phyloP scores from a whole-genome alignment of 2,113 vertebrate species.

The Heliornis fulica region DNA sequence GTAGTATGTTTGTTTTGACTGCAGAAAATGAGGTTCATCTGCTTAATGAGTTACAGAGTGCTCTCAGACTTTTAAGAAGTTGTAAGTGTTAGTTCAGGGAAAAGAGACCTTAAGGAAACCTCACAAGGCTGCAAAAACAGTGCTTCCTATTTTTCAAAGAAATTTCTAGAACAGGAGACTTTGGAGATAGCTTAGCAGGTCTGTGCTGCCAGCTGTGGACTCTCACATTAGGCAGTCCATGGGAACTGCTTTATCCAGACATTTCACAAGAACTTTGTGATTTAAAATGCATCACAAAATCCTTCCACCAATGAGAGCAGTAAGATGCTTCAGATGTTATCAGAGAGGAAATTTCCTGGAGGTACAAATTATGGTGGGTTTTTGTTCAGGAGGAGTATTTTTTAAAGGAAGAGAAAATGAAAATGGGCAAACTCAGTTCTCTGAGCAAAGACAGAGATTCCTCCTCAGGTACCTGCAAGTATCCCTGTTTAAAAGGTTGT shows the following conservation, averaged over 20 bases:
- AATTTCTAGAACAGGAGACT: background rate
- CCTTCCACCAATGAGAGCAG: background rate
- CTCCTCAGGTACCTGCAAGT: background rate
- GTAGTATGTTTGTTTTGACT: background rate
- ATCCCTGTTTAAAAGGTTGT: background rate
- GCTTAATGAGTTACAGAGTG: background rate
- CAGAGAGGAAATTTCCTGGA: background rate
- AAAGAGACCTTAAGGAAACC: background rate
- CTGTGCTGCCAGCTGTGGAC: background rate
- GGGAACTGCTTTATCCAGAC: background rate
- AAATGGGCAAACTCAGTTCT: background rate
- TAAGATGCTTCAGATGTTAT: background rate
- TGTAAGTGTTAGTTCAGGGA: background rate
- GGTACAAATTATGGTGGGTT: background rate
- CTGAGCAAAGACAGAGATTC: background rate
- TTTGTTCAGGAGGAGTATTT: background rate
- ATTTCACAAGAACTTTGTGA: background rate
- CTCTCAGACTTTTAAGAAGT: background rate
- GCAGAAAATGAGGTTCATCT: background rate
- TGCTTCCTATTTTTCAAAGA: background rate
- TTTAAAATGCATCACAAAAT: conserved; percentile 18
- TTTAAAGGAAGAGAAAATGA: background rate
- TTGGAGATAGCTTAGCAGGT: background rate
- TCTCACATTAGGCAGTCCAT: background rate
- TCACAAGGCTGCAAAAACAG: background rate